These are phyloP conservation scores for Drosophila pegasa DNA, from an alignment of 2,888 invertebrate genomes.

Conservation along the genomic window DNA sequence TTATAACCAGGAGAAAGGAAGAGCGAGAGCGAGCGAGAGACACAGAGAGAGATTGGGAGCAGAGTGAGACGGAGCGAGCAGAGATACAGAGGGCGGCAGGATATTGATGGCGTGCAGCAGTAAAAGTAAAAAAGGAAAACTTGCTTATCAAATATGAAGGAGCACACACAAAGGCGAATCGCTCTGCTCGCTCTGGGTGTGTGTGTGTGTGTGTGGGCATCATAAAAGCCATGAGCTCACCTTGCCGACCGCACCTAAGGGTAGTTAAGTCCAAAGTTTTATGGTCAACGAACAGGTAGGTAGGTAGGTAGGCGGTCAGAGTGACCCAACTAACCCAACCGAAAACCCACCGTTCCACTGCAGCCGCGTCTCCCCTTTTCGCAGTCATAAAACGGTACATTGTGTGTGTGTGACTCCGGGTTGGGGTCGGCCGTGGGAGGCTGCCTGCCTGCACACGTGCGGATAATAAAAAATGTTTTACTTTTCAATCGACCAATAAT, in stretches of 20 bases:
- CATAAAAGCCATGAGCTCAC: constrained; percentile 80
- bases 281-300: constrained; percentile 72
- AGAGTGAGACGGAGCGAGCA: not conserved
- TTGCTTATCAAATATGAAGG: constrained; percentile 81
- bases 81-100: constrained; percentile 35
- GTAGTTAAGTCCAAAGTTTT: constrained; percentile 77
- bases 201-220: constrained; percentile 40
- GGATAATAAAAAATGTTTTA: constrained; percentile 80
- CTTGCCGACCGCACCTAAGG: constrained; percentile 67
- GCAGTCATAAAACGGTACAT: constrained; percentile 69
- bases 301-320: constrained; percentile 65
- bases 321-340: constrained; percentile 42
- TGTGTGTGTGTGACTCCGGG: constrained; percentile 31
- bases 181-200: constrained; percentile 18
- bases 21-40: constrained; percentile 10
- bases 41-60: constrained; percentile 23
- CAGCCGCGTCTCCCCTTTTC: constrained; percentile 32
- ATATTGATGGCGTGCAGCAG: constrained; percentile 73
- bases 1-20: constrained; percentile 70
- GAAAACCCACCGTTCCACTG: constrained; percentile 13
- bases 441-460: constrained; percentile 74
- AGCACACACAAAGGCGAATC: constrained; percentile 67
- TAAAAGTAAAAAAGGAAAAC: constrained; percentile 56
- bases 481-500: constrained; percentile 82
- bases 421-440: constrained; percentile 40